A percentile compares a stretch with the other conserved stretches of the same genome.
Evolutionary conservation across 2,797 vertebrate species (phyloP).

Genomic region (Brotula barbata): DNA sequence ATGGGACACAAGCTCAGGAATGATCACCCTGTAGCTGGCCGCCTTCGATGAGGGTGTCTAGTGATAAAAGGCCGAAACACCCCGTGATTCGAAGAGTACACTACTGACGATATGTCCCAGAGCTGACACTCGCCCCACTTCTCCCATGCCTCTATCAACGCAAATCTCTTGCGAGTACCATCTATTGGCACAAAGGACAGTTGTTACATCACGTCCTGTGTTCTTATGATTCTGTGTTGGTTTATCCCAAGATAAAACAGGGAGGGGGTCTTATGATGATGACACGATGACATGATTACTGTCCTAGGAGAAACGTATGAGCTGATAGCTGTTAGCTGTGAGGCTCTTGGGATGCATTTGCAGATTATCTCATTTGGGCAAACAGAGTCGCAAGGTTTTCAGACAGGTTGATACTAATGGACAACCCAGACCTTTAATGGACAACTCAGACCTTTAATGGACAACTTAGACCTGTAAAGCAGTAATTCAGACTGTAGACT

Average conservation of each 20-base stretch:
- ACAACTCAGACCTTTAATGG: background rate
- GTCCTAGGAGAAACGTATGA: background rate
- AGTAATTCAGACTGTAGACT: too few species aligned
- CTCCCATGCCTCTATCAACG: too few species aligned
- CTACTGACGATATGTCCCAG: too few species aligned
- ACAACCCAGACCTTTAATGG: background rate
- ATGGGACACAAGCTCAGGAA: too few species aligned
- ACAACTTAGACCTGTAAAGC: background rate
- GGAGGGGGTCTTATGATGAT: constrained; percentile 5
- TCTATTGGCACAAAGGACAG: constrained; percentile 36
- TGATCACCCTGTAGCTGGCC: too few species aligned
- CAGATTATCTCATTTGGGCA: constrained; percentile 2
- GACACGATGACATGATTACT: background rate
- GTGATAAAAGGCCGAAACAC: too few species aligned
- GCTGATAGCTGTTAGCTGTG: background rate
- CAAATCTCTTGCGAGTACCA: too few species aligned
- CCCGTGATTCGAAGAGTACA: too few species aligned
- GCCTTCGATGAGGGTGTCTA: too few species aligned
- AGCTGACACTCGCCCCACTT: too few species aligned
- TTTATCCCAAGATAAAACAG: constrained; percentile 25
- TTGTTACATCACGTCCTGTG: constrained; percentile 52
- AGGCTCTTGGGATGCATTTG: background rate
- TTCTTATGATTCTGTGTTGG: too few species aligned
- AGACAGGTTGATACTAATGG: background rate
- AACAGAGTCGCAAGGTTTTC: background rate